A percentile compares a stretch with the other conserved stretches of the same genome.
Conservation (phyloP, 2,113 vertebrate genomes). For the Dasypus novemcinctus region DNA sequence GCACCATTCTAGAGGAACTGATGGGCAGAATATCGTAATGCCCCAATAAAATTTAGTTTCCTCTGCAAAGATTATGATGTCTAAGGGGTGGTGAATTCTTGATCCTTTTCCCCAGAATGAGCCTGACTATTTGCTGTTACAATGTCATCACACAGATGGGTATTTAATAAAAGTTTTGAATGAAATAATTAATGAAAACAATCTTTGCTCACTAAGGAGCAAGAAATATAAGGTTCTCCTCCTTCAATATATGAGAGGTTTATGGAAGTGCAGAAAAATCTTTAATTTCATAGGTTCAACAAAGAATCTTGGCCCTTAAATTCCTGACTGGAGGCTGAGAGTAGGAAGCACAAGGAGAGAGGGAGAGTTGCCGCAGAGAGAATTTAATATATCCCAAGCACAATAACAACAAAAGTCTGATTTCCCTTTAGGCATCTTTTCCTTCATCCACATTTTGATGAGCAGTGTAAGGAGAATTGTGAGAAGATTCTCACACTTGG, state of each 20-base stretch:
- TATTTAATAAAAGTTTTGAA: background rate
- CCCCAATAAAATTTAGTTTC: background rate
- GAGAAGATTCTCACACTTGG: background rate
- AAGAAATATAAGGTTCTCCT: background rate
- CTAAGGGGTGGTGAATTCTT: background rate
- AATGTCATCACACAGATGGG: background rate
- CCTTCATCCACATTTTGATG: background rate
- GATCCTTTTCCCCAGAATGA: background rate
- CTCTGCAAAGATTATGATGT: background rate
- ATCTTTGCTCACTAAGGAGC: background rate
- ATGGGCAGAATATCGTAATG: too few species aligned
- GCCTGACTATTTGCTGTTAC: background rate
- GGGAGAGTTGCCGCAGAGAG: background rate
- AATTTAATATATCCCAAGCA: background rate
- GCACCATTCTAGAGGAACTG: background rate
- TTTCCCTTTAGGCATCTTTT: background rate
- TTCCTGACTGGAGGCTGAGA: background rate
- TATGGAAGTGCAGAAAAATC: background rate
- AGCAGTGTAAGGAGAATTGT: background rate
- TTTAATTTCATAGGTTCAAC: background rate
- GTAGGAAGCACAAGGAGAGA: rapidly evolving
- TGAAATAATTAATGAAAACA: background rate
- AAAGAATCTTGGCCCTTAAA: background rate
- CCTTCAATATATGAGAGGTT: background rate
- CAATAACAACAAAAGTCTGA: background rate